These are phyloP conservation scores for Scaptodrosophila latifasciaeformis DNA, from an alignment of 2,888 invertebrate genomes.

Conservation along the genomic window DNA sequence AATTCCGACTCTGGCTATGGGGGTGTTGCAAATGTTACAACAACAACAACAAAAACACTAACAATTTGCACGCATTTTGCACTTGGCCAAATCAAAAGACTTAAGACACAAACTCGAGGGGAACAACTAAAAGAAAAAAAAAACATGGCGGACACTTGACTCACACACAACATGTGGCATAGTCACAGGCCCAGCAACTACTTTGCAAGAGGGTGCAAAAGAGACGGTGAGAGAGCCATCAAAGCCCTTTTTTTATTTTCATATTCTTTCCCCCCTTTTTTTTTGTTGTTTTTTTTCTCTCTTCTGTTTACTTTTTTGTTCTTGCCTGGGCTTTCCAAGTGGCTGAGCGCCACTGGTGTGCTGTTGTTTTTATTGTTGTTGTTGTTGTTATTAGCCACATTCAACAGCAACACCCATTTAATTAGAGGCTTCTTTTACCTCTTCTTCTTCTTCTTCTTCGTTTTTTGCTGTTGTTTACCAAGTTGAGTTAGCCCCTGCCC, in stretches of 20 bases:
- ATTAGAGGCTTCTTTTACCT: constrained; percentile 43
- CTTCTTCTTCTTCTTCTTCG: background rate
- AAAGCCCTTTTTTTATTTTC: no score
- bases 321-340: constrained; percentile 36
- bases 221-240: background rate
- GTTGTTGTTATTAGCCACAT: constrained; percentile 52
- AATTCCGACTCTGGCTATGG: background rate
- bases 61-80: background rate
- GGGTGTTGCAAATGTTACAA: background rate
- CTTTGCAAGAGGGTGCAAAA: background rate
- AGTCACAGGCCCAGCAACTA: background rate
- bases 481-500: background rate
- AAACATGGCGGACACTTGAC: constrained; percentile 1
- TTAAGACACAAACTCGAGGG: background rate
- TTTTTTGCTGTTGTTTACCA: background rate
- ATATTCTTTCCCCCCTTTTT: no score
- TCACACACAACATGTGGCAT: constrained; percentile 3
- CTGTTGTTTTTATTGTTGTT: constrained; percentile 23
- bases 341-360: constrained; percentile 26
- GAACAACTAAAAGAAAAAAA: background rate
- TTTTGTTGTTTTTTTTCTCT: no score
- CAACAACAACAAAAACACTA: background rate
- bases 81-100: constrained; percentile 1
- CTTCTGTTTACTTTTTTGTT: no score
- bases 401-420: constrained; percentile 60